Conservation (phyloP, 2,888 invertebrate species). For the Cosmorhoe ocellata region DNA sequence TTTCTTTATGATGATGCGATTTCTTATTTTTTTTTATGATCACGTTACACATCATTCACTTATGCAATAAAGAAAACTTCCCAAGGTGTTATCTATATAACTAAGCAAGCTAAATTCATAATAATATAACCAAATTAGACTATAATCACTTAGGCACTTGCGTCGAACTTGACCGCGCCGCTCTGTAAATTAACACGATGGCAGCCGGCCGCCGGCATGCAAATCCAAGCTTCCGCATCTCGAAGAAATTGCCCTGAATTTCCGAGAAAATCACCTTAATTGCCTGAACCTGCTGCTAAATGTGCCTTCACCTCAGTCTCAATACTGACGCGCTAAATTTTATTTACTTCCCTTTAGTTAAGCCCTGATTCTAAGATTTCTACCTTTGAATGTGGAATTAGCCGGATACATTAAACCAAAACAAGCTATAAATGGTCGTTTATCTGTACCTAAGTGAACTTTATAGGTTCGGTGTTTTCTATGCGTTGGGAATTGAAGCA, state of each 20-base stretch:
- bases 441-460: no score
- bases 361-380: slow-evolving; percentile 17
- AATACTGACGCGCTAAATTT: slow-evolving; percentile 20
- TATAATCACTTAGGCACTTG: slow-evolving; percentile 10
- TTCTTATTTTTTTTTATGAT: no score
- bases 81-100: no score
- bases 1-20: no score
- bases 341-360: slow-evolving; percentile 22
- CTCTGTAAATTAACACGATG: slow-evolving; percentile 39
- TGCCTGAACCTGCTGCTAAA: slow-evolving; percentile 51
- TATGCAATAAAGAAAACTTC: no score
- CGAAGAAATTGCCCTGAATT: slow-evolving; percentile 63
- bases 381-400: slow-evolving; percentile 4
- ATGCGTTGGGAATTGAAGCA: no score
- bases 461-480: no score
- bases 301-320: slow-evolving; percentile 29
- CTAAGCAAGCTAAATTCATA: no score
- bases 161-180: slow-evolving; percentile 30
- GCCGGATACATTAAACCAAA: not conserved
- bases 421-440: not conserved
- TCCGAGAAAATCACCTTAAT: slow-evolving; percentile 63
- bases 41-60: no score
- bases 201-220: slow-evolving; percentile 39
- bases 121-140: no score
- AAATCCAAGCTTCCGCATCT: slow-evolving; percentile 52